phyloP scores from a whole-genome alignment of 2,888 invertebrate genomes.

The Tromatobia lineatoria region DNA sequence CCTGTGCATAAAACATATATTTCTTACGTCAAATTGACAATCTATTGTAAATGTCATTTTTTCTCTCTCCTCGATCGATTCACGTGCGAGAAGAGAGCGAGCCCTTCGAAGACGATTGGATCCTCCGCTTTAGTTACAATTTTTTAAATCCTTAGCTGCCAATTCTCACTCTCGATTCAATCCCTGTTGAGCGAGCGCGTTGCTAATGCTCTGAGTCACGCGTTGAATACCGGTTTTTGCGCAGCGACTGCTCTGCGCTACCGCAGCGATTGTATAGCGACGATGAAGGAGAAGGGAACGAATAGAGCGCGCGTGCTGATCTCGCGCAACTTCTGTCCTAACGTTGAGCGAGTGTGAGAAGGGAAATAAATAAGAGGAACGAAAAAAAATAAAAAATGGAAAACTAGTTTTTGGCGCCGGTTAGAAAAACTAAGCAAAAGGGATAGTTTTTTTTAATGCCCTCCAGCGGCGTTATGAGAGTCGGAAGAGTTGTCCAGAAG shows the following conservation, averaged over 20 bases:
- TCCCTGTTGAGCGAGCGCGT: conserved; percentile 30
- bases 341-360: conserved; percentile 14
- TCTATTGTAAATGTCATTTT: too few relatives aligned
- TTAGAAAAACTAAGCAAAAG: conserved; percentile 58
- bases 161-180: conserved; percentile 51
- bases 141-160: background rate
- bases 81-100: background rate
- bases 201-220: conserved; percentile 58
- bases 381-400: conserved; percentile 27
- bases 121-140: conserved; percentile 7
- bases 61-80: background rate
- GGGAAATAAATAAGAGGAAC: background rate
- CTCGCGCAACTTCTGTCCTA: conserved; percentile 54
- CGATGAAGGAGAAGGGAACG: conserved; percentile 30
- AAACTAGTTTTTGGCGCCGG: conserved; percentile 68
- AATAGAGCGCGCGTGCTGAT: conserved; percentile 61
- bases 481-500: conserved; percentile 17
- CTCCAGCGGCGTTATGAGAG: background rate
- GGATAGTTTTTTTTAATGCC: conserved; percentile 24
- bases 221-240: conserved; percentile 64
- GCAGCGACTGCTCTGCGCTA: conserved; percentile 19
- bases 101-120: background rate
- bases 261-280: background rate
- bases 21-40: too few relatives aligned
- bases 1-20: too few relatives aligned